These are phyloP conservation scores for Bacillus rossius DNA, from an alignment of 1,140 invertebrate species.

Conservation along the genomic window DNA sequence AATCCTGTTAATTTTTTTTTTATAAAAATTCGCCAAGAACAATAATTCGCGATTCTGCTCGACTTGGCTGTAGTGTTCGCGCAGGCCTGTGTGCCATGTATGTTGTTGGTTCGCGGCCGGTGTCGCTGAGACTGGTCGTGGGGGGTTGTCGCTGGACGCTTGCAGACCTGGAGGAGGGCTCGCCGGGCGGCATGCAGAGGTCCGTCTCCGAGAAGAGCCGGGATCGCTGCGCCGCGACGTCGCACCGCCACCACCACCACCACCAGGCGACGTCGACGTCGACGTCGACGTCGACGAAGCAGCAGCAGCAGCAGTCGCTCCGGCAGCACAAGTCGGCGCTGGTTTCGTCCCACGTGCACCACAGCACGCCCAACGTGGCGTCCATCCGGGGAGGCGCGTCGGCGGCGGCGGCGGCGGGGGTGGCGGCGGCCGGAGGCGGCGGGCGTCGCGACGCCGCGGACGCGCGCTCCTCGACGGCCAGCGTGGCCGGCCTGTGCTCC, in stretches of 20 bases:
- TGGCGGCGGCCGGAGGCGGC: constrained; percentile 14
- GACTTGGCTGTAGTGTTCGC: no score
- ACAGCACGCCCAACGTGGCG: constrained; percentile 55
- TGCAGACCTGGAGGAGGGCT: no score
- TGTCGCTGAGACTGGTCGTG: no score
- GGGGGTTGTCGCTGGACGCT: no score
- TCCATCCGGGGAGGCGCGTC: constrained; percentile 38
- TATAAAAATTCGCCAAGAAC: no score
- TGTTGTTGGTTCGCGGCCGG: no score
- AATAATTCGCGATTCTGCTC: no score
- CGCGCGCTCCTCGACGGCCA: constrained; percentile 35
- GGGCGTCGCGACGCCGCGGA: background rate
- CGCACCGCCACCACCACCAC: background rate
- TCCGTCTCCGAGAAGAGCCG: constrained; percentile 47
- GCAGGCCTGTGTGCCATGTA: no score
- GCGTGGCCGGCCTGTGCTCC: constrained; percentile 55
- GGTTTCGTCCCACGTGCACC: constrained; percentile 41
- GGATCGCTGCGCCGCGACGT: constrained; percentile 22
- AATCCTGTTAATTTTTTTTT: no score
- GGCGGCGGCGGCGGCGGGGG: constrained; percentile 19
- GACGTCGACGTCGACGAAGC: background rate
- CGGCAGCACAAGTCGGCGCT: constrained; percentile 45
- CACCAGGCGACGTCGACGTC: background rate
- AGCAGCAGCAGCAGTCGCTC: background rate
- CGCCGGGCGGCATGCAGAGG: constrained; percentile 39